Evolutionary conservation across 37 sponge, comb jelly and placozoan species (phyloP), one percentile per base, ranked within the genome.

Genomic region (Bolinopsis microptera): DNA sequence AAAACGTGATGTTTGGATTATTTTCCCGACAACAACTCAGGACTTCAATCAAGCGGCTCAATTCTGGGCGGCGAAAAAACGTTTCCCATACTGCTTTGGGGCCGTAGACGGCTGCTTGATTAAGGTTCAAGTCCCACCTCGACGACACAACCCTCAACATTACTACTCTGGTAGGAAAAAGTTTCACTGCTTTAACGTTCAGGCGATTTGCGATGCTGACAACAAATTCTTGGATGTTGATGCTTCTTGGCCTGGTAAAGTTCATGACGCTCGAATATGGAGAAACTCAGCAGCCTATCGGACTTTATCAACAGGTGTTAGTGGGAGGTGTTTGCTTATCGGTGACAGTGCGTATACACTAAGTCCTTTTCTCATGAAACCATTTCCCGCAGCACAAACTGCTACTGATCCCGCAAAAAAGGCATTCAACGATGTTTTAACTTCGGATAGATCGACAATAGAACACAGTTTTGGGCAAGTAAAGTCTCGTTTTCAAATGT

Each of bases 151-250:
- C 27, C 74, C 74, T 25, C 28, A 3, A n/a, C n/a, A n/a, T n/a
- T n/a, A n/a, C n/a, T n/a, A n/a, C n/a, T n/a, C n/a, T n/a, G n/a
- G n/a, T n/a, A 18, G 74, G 27, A 70, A 70, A 30, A 70, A 70
- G n/a, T 70, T 25, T 70, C 74, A 70, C 27, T 70, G 74, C 74
- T 70, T 70, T 30, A 70, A 70, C 27, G 27, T 70, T 22, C 68
- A 67, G 18, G 68, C 18, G 18, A 67, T 67, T 18, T 67, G 68
- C 18, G 68, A 67, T 67, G 13, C 68, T 67, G 18, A 67, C 68
- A 22, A 18, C 18, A 22, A 13, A 22, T 67, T 67, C 68, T 18
- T 67, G 13, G 68, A 67, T 67, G 68, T 67, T 22, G 68, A 67
- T 67, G 68, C 68, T 22, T 67, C 68, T 22, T 67, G 68, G 68